A percentile compares a stretch with the other conserved stretches of the same genome.
Conservation (phyloP, 2,797 vertebrate species). For the Oryzias sinensis region DNA sequence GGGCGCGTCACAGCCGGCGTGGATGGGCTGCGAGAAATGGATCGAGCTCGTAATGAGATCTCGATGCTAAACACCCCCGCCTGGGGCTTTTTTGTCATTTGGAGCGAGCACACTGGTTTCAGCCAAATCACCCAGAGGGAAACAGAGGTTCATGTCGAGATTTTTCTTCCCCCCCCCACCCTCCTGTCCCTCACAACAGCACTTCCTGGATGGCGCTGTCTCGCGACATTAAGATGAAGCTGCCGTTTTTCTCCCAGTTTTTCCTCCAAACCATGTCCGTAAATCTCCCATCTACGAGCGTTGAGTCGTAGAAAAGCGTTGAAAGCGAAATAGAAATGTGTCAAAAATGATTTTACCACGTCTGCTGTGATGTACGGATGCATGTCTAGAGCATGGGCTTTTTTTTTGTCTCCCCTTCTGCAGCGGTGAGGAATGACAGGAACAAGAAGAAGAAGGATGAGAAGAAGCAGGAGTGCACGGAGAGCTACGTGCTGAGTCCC, state of each 20-base stretch:
- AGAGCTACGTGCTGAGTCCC: constrained; percentile 89
- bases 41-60: constrained; percentile 73
- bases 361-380: neutral
- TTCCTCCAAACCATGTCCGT: no score
- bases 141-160: constrained; percentile 64
- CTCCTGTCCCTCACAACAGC: constrained; percentile 38
- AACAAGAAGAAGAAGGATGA: constrained; percentile 99
- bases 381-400: neutral
- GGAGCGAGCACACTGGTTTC: constrained; percentile 60
- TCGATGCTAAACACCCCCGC: constrained; percentile 73
- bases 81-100: constrained; percentile 72
- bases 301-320: no score
- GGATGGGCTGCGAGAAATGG: constrained; percentile 59
- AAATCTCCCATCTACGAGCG: no score
- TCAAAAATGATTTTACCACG: neutral
- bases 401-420: constrained; percentile 2
- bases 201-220: constrained; percentile 43
- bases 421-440: constrained; percentile 95
- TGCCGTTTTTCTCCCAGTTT: constrained; percentile 3
- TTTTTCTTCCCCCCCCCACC: neutral
- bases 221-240: constrained; percentile 52
- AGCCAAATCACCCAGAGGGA: constrained; percentile 66
- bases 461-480: constrained; percentile 90
- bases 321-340: no score
- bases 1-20: constrained; percentile 40